phyloP scores from a whole-genome alignment of 2,888 invertebrate genomes.

The Odontomyia ornata region DNA sequence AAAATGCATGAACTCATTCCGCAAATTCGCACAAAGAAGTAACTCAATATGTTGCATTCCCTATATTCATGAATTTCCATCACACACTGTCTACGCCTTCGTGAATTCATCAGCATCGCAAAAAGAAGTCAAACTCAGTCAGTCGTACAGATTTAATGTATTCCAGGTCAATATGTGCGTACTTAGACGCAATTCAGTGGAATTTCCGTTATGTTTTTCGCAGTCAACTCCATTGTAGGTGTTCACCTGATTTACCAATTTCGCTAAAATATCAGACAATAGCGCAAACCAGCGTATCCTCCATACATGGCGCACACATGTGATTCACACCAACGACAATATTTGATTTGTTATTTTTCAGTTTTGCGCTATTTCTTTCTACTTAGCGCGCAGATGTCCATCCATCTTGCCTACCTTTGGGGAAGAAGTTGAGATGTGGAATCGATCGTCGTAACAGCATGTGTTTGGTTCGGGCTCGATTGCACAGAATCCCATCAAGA shows the following conservation, averaged over 20 bases:
- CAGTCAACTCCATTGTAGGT: not conserved
- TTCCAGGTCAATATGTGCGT: constrained; percentile 9
- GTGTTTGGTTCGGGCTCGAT: not conserved
- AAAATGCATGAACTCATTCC: too few relatives aligned
- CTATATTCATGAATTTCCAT: not conserved
- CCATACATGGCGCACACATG: not conserved
- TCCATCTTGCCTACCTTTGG: not conserved
- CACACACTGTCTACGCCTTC: not conserved
- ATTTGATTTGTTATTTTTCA: not conserved
- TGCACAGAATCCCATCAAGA: not conserved
- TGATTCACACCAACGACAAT: not conserved
- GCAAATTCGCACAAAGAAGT: too few relatives aligned
- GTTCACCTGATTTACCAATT: constrained; percentile 29
- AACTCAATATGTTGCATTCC: too few relatives aligned
- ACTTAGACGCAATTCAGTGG: not conserved
- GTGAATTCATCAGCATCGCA: not conserved
- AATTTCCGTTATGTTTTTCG: constrained; percentile 23
- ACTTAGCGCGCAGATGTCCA: not conserved
- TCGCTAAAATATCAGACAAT: not conserved
- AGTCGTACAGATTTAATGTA: not conserved
- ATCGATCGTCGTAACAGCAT: not conserved
- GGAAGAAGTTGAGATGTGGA: not conserved
- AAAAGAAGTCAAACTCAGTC: not conserved
- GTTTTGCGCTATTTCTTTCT: not conserved
- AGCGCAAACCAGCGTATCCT: not conserved